Conservation (phyloP, 2,113 vertebrate species). For the Bothrops jararaca region DNA sequence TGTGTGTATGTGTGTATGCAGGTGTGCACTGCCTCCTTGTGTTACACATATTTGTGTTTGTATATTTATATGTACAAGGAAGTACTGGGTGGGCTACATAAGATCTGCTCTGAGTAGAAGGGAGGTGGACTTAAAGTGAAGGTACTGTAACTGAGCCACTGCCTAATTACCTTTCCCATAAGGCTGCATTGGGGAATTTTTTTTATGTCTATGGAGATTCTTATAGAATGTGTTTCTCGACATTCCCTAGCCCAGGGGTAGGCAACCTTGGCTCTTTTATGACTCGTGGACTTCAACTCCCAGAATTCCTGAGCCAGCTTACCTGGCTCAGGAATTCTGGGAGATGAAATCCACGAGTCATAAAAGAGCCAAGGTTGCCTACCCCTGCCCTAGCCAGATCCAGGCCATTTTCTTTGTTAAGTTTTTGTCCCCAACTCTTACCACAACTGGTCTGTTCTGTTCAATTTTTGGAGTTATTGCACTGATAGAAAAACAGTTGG, state of each 20-base stretch:
- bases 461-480: not conserved
- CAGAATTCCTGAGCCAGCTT: no score
- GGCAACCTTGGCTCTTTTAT: no score
- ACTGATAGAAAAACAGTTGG: not conserved
- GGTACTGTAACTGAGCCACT: not conserved
- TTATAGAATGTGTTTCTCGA: not conserved
- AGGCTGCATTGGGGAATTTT: not conserved
- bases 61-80: not conserved
- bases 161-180: not conserved
- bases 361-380: no score
- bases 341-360: no score
- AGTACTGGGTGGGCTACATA: not conserved
- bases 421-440: not conserved
- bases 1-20: no score
- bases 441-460: not conserved
- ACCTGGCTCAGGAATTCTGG: no score
- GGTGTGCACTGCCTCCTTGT: not conserved
- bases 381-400: no score
- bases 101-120: not conserved
- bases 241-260: not conserved
- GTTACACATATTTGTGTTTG: not conserved
- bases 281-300: no score
- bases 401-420: not conserved
- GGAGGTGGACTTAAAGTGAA: not conserved
- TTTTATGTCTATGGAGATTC: not conserved